Evolutionary conservation across 2,113 vertebrate genomes (phyloP).

Genomic region (Elaphurus davidianus): DNA sequence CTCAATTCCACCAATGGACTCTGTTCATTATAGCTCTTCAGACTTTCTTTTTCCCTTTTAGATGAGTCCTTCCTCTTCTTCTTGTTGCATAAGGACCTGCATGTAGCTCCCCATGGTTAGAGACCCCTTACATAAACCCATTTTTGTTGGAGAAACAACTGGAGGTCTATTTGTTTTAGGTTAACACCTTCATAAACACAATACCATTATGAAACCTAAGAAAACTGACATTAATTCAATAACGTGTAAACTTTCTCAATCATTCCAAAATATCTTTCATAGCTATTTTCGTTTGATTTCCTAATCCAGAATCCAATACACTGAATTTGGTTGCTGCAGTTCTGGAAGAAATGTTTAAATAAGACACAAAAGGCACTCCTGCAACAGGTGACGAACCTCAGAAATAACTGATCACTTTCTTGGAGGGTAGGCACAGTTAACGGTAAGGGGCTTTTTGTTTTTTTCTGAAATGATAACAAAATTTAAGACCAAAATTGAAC

Average conservation of each 20-base stretch:
- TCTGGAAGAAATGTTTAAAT: background rate
- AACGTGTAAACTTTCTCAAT: background rate
- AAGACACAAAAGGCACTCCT: background rate
- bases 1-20: background rate
- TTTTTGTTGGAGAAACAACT: background rate
- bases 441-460: background rate
- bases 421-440: background rate
- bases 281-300: constrained; percentile 16
- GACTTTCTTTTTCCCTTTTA: background rate
- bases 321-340: background rate
- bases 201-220: background rate
- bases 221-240: constrained; percentile 17
- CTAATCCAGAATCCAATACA: background rate
- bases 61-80: background rate
- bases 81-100: background rate
- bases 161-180: background rate
- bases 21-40: background rate
- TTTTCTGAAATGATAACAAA: background rate
- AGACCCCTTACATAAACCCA: background rate
- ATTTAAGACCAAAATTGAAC: background rate
- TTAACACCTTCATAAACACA: background rate
- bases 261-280: background rate
- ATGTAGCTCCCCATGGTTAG: background rate
- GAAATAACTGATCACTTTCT: background rate
- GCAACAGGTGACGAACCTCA: background rate